A percentile compares a stretch with the other conserved stretches of the same genome.
phyloP scores from a whole-genome alignment of 2,797 vertebrate species.

The Melopsittacus undulatus region DNA sequence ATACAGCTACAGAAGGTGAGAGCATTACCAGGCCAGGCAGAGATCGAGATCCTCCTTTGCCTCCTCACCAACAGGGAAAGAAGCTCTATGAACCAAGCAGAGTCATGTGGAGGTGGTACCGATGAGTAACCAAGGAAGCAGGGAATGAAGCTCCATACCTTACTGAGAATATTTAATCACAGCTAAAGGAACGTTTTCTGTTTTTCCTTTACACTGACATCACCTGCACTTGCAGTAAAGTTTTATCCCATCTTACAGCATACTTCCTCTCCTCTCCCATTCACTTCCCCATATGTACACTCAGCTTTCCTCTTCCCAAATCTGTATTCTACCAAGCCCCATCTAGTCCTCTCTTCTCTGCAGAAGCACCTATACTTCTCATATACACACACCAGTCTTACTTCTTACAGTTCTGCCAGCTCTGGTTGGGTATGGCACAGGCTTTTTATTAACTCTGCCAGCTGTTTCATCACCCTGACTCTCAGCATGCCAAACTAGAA shows the following conservation, averaged over 20 bases:
- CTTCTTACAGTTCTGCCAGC: constrained; percentile 4
- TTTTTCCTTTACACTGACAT: neutral
- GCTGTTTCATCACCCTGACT: constrained; percentile 70
- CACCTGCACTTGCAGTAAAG: neutral
- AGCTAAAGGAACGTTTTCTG: neutral
- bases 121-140: neutral
- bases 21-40: neutral
- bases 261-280: neutral
- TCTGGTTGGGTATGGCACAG: constrained; percentile 27
- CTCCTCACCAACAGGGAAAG: neutral
- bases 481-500: constrained; percentile 54
- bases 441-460: constrained; percentile 67
- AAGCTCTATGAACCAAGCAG: neutral
- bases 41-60: neutral
- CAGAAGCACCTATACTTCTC: neutral
- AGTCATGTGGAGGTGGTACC: neutral
- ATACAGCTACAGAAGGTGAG: neutral
- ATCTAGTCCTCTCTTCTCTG: neutral
- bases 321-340: neutral
- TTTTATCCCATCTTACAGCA: neutral
- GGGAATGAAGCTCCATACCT: neutral
- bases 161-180: neutral
- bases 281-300: neutral
- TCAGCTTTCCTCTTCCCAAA: neutral
- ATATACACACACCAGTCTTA: neutral